Evolutionary conservation across 2,888 invertebrate species (phyloP), one percentile per base, ranked within the genome.

Genomic region (Taenaris catops): DNA sequence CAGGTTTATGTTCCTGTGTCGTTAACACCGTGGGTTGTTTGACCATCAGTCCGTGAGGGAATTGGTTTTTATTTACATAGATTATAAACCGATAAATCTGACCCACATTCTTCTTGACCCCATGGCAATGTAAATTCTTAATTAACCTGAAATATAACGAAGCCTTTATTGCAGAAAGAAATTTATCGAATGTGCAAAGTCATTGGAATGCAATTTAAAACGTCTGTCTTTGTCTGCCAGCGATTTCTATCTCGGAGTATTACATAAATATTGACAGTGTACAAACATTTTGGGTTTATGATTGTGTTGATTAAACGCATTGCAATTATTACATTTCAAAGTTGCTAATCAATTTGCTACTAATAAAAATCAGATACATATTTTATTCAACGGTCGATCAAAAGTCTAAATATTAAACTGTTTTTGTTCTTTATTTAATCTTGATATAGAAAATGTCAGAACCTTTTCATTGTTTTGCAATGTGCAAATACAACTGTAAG

Each of bases 131-230:
- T 24, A 24, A 32, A 24, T 25, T 52, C 38, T 51, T 66, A 69
- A 70, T 67, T 64, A 67, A 58, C 51, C 53, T 44, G 49, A 51
- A 53, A 48, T 55, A 57, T 60, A 63, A 50, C 53, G 55, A 64
- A 54, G 51, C 57, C 54, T 62, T 66, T 62, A 66, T 67, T 67
- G 65, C 70, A 58, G 72, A 72, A 75, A 64, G 61, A 66, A 63
- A 62, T 65, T 56, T 48, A 45, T 48, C 38, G 48, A 68, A 64
- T 34, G 34, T 63, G 74, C 74, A 48, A 11, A 58, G 74, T 78
- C 78, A 78, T 66, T 48, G 58, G 39, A 48, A 34, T 67, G 76
- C 72, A 75, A 79, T 79, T 78, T 78, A 72, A 70, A 74, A 53
- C 48, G 63, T 59, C 64, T 58, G 66, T 60, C 58, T 63, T 56